Conservation (phyloP, 2,888 invertebrate species). For the Coelogynopora nodosa region DNA sequence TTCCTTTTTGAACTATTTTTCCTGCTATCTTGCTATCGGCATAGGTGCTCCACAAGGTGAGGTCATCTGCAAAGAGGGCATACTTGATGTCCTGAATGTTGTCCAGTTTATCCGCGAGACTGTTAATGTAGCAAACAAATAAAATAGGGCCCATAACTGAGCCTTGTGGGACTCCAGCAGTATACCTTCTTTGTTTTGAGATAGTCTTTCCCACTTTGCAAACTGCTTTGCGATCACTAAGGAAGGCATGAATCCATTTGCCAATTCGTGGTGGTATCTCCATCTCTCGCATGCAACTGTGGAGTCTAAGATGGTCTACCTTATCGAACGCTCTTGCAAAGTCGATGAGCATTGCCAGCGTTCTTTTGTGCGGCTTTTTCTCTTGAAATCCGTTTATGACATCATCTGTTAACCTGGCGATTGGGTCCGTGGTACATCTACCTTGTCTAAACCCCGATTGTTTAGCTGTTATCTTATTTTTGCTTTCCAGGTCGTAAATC, state of each 20-base stretch:
- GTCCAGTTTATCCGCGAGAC: constrained; percentile 18
- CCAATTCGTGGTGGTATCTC: background rate
- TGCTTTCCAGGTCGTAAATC: constrained; percentile 18
- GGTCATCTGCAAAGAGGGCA: constrained; percentile 17
- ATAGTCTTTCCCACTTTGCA: constrained; percentile 15
- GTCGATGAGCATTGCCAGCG: constrained; percentile 22
- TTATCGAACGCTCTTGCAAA: constrained; percentile 36
- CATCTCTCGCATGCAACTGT: constrained; percentile 8
- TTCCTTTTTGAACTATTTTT: background rate
- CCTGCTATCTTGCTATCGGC: background rate
- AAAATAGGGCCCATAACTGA: constrained; percentile 13
- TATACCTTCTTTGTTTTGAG: background rate
- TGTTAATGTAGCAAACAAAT: constrained; percentile 6
- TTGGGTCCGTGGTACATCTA: constrained; percentile 21
- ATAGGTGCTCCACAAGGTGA: constrained; percentile 9
- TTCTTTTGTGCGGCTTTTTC: constrained; percentile 21
- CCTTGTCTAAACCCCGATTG: constrained; percentile 21
- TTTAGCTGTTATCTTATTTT: constrained; percentile 26
- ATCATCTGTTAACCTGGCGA: constrained; percentile 14
- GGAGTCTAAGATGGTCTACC: constrained; percentile 10
- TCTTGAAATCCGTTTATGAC: constrained; percentile 20
- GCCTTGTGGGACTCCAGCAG: constrained; percentile 22
- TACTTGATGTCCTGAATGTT: background rate
- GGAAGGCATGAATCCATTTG: constrained; percentile 45
- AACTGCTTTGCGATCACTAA: constrained; percentile 24